phyloP scores from a whole-genome alignment of 2,888 invertebrate species.

The Cataglyphis cursor region DNA sequence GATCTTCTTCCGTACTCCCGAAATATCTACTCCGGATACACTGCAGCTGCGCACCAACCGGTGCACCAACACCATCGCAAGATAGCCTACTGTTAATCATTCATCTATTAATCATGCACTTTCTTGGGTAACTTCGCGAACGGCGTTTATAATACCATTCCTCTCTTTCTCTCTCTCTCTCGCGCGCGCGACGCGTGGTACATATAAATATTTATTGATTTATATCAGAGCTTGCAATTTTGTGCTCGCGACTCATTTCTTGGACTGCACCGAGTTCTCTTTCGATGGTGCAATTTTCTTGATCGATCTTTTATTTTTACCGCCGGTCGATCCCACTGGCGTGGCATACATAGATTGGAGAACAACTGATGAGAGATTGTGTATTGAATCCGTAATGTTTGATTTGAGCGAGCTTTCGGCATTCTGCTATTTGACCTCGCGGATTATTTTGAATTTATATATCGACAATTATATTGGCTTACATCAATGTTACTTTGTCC shows the following conservation, averaged over 20 bases:
- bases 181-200: not conserved
- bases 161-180: not conserved
- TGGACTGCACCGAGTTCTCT: slow-evolving; percentile 18
- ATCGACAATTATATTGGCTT: not conserved
- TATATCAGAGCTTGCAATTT: slow-evolving; percentile 63
- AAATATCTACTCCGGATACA: slow-evolving; percentile 22
- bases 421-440: not conserved
- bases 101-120: slow-evolving; percentile 72
- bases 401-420: not conserved
- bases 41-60: slow-evolving; percentile 43
- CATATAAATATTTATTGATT: slow-evolving; percentile 74
- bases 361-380: slow-evolving; percentile 30
- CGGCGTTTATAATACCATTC: slow-evolving; percentile 20
- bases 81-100: slow-evolving; percentile 62
- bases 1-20: slow-evolving; percentile 16
- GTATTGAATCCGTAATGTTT: slow-evolving; percentile 16
- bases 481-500: not conserved
- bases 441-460: slow-evolving; percentile 25
- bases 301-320: slow-evolving; percentile 56
- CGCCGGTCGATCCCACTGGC: slow-evolving; percentile 18
- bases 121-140: slow-evolving; percentile 59
- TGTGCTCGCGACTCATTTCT: slow-evolving; percentile 33
- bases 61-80: slow-evolving; percentile 55
- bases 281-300: slow-evolving; percentile 42
- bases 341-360: slow-evolving; percentile 18